Evolutionary conservation across 2,113 vertebrate species (phyloP), one percentile per base, ranked within the genome.

Genomic region (Taurulus bubalis): DNA sequence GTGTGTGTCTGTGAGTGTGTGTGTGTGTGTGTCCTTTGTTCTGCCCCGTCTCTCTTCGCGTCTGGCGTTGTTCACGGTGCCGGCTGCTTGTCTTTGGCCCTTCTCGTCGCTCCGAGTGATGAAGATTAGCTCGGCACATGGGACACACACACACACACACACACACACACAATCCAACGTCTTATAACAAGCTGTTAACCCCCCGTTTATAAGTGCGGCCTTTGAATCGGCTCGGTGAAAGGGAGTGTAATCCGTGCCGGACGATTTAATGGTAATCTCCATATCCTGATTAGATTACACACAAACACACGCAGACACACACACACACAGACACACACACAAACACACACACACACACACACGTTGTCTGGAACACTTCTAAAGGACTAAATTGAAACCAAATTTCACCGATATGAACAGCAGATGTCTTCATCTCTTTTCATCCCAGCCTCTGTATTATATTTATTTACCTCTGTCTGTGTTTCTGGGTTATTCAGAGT

Each of bases 191-290:
- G 89, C 84, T 87, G 86, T 90, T 92, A 90, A 92, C 85, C 87
- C 81, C 81, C 80, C 70, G 36, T 90, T 90, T 90, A 88, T 82
- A 90, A 88, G 84, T 89, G 89, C 79, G 82, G 71, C 85, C 84
- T 89, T 85, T 87, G 85, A 89, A 89, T 89, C 84, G 74, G 89
- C 84, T 90, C 20, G 49, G 64, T 87, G 84, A 92, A 90, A 89
- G 84, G 80, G 80, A 90, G 82, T 85, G 85, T 92, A 89, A 92
- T 92, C 91, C 85, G 89, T 89, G 85, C 86, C 63, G 78, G 87
- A 92, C 84, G 68, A 84, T 89, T 90, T 89, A 90, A 89, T 90
- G 85, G 85, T 92, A 90, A 92, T 89, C 87, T 90, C 89, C 85
- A 86, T 90, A 90, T 84, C 89, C 87, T 92, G 88, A 92, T 91